Conservation (phyloP, 2,797 vertebrate genomes). For the Mastacembelus armatus region DNA sequence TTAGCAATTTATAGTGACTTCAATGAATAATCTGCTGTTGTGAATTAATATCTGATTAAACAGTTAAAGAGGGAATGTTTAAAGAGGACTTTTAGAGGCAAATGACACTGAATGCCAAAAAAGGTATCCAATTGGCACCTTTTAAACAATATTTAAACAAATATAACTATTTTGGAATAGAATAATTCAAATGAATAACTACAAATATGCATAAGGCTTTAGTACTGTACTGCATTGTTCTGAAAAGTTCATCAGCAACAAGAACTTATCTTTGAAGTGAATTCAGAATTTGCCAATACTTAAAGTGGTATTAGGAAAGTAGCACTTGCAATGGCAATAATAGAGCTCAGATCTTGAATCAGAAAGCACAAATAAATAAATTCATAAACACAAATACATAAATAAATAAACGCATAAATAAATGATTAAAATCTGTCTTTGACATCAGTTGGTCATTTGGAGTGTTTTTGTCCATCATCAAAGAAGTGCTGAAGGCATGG, state of each 20-base stretch:
- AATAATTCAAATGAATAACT: conserved; percentile 57
- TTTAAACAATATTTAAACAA: neutral
- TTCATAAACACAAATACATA: conserved; percentile 57
- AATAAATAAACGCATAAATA: conserved; percentile 64
- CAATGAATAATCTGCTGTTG: conserved; percentile 42
- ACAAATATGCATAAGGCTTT: conserved; percentile 77
- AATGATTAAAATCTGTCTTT: conserved; percentile 73
- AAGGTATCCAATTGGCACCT: conserved; percentile 33
- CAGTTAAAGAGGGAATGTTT: conserved; percentile 43
- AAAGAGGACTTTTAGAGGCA: no score
- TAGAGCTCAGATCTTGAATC: conserved; percentile 80
- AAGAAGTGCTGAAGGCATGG: conserved; percentile 78
- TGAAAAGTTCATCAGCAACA: conserved; percentile 54
- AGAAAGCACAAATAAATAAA: conserved; percentile 70
- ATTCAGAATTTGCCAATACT: conserved; percentile 35
- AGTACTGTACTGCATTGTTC: conserved; percentile 69
- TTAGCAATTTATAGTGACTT: conserved; percentile 45
- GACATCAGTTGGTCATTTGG: conserved; percentile 81
- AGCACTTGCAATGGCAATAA: conserved; percentile 54
- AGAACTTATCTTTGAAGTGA: conserved; percentile 40
- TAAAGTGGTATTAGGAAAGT: conserved; percentile 24
- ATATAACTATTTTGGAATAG: neutral
- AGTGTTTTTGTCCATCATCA: conserved; percentile 69
- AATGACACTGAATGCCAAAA: conserved; percentile 32
- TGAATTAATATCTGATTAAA: conserved; percentile 53